These are phyloP conservation scores for Byasa hedistus DNA, from an alignment of 2,888 invertebrate species.

Conservation along the genomic window DNA sequence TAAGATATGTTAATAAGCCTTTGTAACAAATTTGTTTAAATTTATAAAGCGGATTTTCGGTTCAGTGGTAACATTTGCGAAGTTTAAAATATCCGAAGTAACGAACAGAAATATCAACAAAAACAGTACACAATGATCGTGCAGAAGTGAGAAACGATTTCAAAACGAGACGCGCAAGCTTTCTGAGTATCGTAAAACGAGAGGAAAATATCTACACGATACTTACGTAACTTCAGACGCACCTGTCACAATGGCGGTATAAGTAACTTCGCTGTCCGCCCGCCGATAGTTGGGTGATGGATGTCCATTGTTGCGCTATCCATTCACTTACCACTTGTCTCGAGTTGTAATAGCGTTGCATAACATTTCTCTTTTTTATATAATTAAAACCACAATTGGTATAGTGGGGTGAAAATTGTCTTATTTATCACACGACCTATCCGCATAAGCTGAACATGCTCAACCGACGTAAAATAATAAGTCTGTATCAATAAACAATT, in stretches of 20 bases:
- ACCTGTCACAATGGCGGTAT: constrained; percentile 33
- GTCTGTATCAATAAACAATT: not conserved
- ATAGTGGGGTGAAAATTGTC: not conserved
- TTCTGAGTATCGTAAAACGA: constrained; percentile 14
- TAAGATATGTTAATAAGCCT: no score
- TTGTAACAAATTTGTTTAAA: no score
- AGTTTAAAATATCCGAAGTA: not conserved
- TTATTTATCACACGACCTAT: not conserved
- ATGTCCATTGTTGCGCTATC: constrained; percentile 56
- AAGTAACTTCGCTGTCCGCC: constrained; percentile 31
- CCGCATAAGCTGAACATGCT: not conserved
- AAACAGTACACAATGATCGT: not conserved
- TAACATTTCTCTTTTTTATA: not conserved
- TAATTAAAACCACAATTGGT: constrained; percentile 7
- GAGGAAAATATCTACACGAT: constrained; percentile 16
- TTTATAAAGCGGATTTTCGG: not conserved
- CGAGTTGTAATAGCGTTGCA: constrained; percentile 29
- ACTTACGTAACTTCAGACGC: constrained; percentile 26
- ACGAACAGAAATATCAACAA: not conserved
- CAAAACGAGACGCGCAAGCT: constrained; percentile 18
- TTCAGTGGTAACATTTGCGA: not conserved
- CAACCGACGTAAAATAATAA: not conserved
- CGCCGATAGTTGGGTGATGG: constrained; percentile 26
- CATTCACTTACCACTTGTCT: constrained; percentile 47
- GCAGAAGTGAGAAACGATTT: constrained; percentile 17